Base-by-base conservation (phyloP, 2,797 vertebrate genomes). In the Protosalanx chinensis region DNA sequence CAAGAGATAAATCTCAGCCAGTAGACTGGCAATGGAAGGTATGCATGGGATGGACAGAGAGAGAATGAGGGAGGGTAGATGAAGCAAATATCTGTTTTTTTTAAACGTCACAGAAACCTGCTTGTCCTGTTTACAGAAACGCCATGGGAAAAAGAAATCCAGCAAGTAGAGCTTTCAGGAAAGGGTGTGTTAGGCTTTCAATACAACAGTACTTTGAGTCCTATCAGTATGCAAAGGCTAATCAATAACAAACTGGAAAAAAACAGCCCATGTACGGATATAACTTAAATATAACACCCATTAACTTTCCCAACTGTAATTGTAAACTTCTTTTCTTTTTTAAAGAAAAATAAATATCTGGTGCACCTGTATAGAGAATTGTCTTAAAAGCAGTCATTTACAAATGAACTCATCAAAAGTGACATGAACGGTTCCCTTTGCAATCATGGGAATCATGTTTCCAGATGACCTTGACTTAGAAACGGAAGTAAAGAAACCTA, bases 81-180 rank as follows among this genome's bases (percentile, higher is more conserved):
- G 76, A 66, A 70, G 63, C 63, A 58, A 76, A 73, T 30, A 46
- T 57, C 67, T 67, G 66, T 27, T 27, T 27, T 69, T 67, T 30
- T 23, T 64, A 64, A 67, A 76, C 69, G 2, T 73, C 46, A 4
- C 35, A 80, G 6, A 77, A 86, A 87, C 85, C 74, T 16, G 86
- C 72, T 64, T 1, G 69, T 85, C 87, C 70, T 27, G 85, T 89
- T 90, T 60, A 46, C 58, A 64, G 23, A 71, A 13, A 46, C 41
- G 8, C 12, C 0, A 49, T 72, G 72, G 35, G 6, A 69, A 41
- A 66, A 70, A 60, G 58, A 76, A 76, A 70, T 79, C 67, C 70
- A 77, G 68, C 71, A 67, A 49, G 16, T 49, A 46, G 73, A 12
- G 27, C 41, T 5, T 61, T 57, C 64, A 59, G n/a, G 72, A 67